Evolutionary conservation across 2,888 invertebrate genomes (phyloP), one percentile per base, ranked within the genome.

Genomic region (Idaea straminata): DNA sequence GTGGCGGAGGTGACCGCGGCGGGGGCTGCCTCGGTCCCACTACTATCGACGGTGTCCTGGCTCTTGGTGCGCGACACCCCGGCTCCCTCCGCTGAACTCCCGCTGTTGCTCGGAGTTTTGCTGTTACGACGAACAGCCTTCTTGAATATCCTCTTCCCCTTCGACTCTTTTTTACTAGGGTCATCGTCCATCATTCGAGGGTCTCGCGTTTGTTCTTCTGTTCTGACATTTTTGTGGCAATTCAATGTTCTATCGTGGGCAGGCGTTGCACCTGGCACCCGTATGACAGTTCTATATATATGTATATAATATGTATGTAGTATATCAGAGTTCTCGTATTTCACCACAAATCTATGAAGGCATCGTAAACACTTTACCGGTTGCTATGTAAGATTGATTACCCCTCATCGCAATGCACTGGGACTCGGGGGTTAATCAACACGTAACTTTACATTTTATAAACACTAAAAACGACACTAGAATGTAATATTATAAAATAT

Each of bases 151-250:
- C 91, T 85, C 82, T 91, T 92, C 73, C 91, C 91, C 79, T 89
- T 91, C 57, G 90, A 91, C 74, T 91, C 91, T 76, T 91, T 92
- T 81, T 92, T 91, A 74, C 83, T 89, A 75, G 91, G 89, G 83
- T 92, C 91, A 91, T 91, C 88, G 87, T 92, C 92, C 92, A 92
- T 92, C 84, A 88, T 92, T 84, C 76, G 78, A 74, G 72, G 81
- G 85, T 78, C 80, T 81, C 81, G 71, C 59, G 64, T 66, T 64
- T 74, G 69, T 64, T 69, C 76, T 66, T 71, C 67, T 64, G 73
- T 72, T 75, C 78, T 75, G 82, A 83, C 91, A 91, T 91, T 85
- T 86, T 90, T 86, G 84, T 82, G 84, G 84, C 64, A 84, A 84
- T 74, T 69, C 66, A 79, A 78, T 72, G 72, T 74, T 68, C 61